Percentiles rank a stretch among this genome's conserved stretches.
Conservation (phyloP, 2,797 vertebrate species). For the Brachymystax lenok region DNA sequence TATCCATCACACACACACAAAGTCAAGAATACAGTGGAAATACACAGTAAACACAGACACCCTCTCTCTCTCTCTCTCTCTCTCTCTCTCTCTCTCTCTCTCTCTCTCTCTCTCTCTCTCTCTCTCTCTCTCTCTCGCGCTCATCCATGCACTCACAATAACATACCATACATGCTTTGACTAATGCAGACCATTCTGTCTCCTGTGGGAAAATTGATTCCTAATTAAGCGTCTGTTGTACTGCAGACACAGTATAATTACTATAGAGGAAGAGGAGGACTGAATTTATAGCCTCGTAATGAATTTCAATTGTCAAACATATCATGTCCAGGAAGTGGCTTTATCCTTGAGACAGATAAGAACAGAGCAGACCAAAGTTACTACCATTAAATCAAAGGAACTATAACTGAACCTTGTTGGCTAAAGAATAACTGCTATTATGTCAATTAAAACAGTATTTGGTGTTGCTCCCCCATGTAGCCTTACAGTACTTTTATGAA, state of each 20-base stretch:
- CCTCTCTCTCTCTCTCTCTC: too few species aligned
- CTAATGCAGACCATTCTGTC: slow-evolving; percentile 1
- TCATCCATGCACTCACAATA: too few species aligned
- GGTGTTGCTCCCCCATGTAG: background rate
- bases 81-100: too few species aligned
- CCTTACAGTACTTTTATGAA: background rate
- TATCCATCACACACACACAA: too few species aligned
- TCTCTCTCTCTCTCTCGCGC: too few species aligned
- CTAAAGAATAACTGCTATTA: background rate
- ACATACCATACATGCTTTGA: background rate
- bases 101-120: too few species aligned
- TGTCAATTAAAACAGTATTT: background rate
- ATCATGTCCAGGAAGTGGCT: background rate
- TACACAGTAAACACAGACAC: too few species aligned
- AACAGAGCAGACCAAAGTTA: slow-evolving; percentile 1
- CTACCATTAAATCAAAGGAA: background rate
- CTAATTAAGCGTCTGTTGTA: background rate
- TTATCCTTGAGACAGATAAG: slow-evolving; percentile 13
- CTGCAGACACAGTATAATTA: background rate
- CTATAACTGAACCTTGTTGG: background rate
- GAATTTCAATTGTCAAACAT: background rate
- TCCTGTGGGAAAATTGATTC: slow-evolving; percentile 23
- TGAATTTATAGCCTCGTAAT: slow-evolving; percentile 4
- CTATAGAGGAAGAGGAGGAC: background rate
- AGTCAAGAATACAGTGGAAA: too few species aligned